A percentile compares a stretch with the other conserved stretches of the same genome.
These are phyloP conservation scores for Neosilurus mollespiculum DNA, from an alignment of 2,797 vertebrate species.

Conservation along the genomic window DNA sequence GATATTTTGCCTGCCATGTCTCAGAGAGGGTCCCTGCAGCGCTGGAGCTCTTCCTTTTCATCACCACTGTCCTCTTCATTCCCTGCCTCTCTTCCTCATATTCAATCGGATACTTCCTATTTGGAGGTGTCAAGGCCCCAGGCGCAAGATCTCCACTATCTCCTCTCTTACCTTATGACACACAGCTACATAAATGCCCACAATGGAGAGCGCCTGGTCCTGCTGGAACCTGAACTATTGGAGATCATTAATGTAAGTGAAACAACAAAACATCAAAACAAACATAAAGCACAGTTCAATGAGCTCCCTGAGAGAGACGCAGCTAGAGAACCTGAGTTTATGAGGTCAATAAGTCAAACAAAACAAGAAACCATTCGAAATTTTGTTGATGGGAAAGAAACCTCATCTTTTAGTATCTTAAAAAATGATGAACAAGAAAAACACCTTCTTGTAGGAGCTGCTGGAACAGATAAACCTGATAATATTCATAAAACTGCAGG, in stretches of 20 bases:
- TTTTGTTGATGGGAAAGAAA: slow-evolving; percentile 29
- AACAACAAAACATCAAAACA: slow-evolving; percentile 33
- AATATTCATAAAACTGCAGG: slow-evolving; percentile 16
- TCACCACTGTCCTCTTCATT: slow-evolving; percentile 53
- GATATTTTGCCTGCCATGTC: slow-evolving; percentile 76
- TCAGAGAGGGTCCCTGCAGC: slow-evolving; percentile 64
- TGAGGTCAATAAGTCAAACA: not conserved
- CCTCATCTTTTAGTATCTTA: not conserved
- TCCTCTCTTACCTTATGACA: slow-evolving; percentile 83
- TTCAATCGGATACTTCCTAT: slow-evolving; percentile 49
- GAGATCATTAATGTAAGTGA: slow-evolving; percentile 59
- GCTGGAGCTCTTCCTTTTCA: slow-evolving; percentile 61
- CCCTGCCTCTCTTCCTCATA: slow-evolving; percentile 48
- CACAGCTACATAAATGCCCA: slow-evolving; percentile 86
- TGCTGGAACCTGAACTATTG: slow-evolving; percentile 78
- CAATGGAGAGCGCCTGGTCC: slow-evolving; percentile 82
- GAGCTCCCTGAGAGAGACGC: slow-evolving; percentile 31
- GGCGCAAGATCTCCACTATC: slow-evolving; percentile 64
- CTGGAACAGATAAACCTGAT: not conserved
- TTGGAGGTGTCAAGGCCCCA: slow-evolving; percentile 54
- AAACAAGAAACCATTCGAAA: slow-evolving; percentile 33
- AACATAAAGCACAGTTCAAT: slow-evolving; percentile 30
- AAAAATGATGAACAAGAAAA: slow-evolving; percentile 1
- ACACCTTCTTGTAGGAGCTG: not conserved
- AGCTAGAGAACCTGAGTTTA: not conserved